Evolutionary conservation across 2,113 vertebrate genomes (phyloP).

Genomic region (Lathamus discolor): DNA sequence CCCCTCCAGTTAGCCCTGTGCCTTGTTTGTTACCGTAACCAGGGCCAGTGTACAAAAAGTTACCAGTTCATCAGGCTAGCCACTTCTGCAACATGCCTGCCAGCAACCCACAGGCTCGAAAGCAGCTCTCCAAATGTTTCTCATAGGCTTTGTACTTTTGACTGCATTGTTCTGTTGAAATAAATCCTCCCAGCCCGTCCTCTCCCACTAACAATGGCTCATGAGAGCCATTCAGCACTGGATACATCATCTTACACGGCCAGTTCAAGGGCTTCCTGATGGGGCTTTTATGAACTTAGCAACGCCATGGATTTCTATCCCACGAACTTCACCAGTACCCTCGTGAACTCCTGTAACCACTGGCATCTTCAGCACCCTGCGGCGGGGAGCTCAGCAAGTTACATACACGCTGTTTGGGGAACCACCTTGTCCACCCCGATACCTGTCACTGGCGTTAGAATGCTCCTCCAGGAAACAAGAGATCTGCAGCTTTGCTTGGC

Average conservation of each 20-base stretch:
- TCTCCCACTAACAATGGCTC: neutral
- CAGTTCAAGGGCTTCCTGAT: neutral
- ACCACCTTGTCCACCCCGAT: fast-evolving
- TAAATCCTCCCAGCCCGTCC: neutral
- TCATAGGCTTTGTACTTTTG: neutral
- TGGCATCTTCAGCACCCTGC: neutral
- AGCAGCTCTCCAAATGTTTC: neutral
- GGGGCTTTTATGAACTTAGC: neutral
- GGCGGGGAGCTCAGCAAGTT: neutral
- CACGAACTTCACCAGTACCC: neutral
- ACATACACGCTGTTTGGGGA: fast-evolving
- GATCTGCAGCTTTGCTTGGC: neutral
- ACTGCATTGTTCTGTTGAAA: neutral
- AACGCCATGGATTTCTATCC: neutral
- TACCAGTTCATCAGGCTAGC: neutral
- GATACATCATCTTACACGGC: neutral
- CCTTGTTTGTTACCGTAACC: neutral
- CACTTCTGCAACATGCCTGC: neutral
- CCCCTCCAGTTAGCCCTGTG: neutral
- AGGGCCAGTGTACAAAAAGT: neutral
- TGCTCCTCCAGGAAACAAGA: neutral
- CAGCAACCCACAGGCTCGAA: neutral
- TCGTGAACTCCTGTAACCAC: fast-evolving
- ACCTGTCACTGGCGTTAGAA: neutral
- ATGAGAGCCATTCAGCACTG: fast-evolving